These are phyloP conservation scores for Eupeodes corollae DNA, from an alignment of 1,140 invertebrate genomes.

Conservation along the genomic window DNA sequence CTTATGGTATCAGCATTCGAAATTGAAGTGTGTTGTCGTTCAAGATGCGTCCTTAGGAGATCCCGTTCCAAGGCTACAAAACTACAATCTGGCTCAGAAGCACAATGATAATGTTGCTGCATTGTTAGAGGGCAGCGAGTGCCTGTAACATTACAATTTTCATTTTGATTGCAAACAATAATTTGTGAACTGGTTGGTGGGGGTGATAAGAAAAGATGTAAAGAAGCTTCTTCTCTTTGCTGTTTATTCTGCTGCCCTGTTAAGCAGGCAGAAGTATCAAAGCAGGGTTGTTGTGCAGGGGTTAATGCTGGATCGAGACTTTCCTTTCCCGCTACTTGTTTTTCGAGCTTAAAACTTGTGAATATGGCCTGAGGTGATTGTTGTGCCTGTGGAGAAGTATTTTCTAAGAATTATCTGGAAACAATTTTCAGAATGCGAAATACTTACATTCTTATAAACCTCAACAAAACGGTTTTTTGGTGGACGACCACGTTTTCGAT, in stretches of 20 bases:
- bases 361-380: conserved; percentile 81
- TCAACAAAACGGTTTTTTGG: conserved; percentile 87
- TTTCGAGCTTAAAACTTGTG: conserved; percentile 83
- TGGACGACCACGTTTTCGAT: conserved; percentile 77
- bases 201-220: neutral
- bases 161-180: too few relatives aligned
- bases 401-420: conserved; percentile 7
- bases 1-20: too few relatives aligned
- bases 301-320: too few relatives aligned
- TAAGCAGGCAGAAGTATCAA: too few relatives aligned
- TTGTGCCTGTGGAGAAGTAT: conserved; percentile 40
- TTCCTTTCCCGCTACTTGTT: conserved; percentile 27
- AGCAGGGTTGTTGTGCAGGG: neutral
- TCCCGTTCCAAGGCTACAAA: too few relatives aligned
- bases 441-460: conserved; percentile 67
- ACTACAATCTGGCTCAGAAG: too few relatives aligned
- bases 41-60: too few relatives aligned
- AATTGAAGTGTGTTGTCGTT: too few relatives aligned
- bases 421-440: conserved; percentile 2
- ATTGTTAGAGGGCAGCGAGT: too few relatives aligned
- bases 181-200: conserved; percentile 7
- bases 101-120: too few relatives aligned
- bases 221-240: neutral
- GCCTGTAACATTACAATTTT: too few relatives aligned
- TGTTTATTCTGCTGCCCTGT: neutral